phyloP scores from a whole-genome alignment of 2,797 vertebrate genomes.

The Aphelocoma californica region DNA sequence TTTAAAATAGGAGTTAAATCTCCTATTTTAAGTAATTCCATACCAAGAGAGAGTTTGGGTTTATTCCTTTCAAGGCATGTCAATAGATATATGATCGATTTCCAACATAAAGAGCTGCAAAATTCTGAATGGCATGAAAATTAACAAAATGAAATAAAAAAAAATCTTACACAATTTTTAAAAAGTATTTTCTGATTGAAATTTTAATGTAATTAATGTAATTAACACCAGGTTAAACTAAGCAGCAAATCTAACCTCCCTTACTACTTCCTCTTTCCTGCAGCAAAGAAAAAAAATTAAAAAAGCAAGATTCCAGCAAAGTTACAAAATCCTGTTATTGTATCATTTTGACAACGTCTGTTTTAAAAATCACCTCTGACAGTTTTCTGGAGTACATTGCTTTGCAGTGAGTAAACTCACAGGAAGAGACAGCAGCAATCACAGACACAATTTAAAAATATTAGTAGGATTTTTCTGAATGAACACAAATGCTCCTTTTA shows the following conservation, averaged over 20 bases:
- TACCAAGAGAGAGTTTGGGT: background rate
- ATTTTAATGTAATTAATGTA: background rate
- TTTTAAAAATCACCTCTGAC: background rate
- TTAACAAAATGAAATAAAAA: background rate
- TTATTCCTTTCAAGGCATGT: background rate
- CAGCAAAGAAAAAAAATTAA: accelerated
- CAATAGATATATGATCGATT: background rate
- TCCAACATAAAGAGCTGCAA: background rate
- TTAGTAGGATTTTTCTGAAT: background rate
- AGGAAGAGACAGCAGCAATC: background rate
- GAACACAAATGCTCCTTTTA: background rate
- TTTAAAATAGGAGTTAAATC: background rate
- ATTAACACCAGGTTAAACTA: background rate
- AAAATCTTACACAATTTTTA: accelerated
- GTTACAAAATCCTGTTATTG: background rate
- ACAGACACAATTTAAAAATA: background rate
- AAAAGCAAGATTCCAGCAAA: background rate
- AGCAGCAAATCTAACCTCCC: accelerated
- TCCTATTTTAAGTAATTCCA: background rate
- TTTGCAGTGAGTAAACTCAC: background rate
- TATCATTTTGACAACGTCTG: background rate
- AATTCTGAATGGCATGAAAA: background rate
- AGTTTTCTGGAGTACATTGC: background rate
- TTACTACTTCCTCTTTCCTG: accelerated
- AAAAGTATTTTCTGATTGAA: background rate